Conservation (phyloP, 1,140 invertebrate genomes). For the Trichonephila clavipes region DNA sequence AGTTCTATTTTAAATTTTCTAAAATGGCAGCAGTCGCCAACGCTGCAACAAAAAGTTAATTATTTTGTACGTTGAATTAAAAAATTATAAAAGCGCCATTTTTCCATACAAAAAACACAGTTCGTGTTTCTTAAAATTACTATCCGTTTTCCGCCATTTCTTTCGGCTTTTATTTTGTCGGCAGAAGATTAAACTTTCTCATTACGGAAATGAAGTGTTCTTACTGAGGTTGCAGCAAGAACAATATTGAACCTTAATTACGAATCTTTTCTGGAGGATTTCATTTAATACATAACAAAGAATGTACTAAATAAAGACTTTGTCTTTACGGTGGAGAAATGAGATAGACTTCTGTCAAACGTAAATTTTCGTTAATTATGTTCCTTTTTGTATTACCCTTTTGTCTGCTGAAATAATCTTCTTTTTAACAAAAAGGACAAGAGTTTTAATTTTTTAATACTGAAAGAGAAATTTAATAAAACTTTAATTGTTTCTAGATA, state of each 20-base stretch:
- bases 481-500: too few relatives aligned
- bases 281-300: neutral
- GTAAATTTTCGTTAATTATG: neutral
- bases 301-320: neutral
- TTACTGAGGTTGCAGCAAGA: neutral
- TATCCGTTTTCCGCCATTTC: neutral
- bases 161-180: neutral
- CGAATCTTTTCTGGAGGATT: neutral
- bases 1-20: neutral
- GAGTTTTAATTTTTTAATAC: neutral
- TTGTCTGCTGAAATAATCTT: neutral
- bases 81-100: neutral
- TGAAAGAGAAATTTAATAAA: neutral
- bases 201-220: neutral
- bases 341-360: neutral
- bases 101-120: neutral
- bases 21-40: neutral
- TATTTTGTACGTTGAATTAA: neutral
- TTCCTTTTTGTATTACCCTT: neutral
- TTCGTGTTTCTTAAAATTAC: neutral
- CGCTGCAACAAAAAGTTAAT: neutral
- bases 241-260: constrained; percentile 17
- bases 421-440: neutral
- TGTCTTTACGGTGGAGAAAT: neutral
- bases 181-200: neutral